Conservation (phyloP, 1,140 invertebrate species). For the Meloidogyne hapla region DNA sequence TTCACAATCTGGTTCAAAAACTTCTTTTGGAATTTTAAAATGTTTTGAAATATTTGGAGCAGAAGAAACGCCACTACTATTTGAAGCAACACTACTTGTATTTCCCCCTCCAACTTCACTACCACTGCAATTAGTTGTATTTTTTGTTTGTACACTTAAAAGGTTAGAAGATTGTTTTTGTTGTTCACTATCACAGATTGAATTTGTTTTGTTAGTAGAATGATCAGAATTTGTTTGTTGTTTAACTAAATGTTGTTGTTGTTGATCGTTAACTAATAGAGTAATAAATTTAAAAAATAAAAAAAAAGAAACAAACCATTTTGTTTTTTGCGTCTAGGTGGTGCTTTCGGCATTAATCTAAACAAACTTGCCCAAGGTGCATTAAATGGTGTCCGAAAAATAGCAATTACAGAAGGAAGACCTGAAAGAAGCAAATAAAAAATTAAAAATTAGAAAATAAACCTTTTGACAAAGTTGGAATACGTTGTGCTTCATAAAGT, state of each 20-base stretch:
- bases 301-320: background rate
- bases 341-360: conserved; percentile 37
- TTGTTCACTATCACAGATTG: background rate
- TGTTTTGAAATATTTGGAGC: conserved; percentile 34
- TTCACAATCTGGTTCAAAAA: conserved; percentile 70
- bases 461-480: conserved; percentile 47
- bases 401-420: conserved; percentile 50
- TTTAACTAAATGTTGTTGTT: background rate
- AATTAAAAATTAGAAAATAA: background rate
- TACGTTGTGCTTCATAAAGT: conserved; percentile 56
- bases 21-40: conserved; percentile 55
- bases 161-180: background rate
- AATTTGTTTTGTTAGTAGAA: too few species aligned
- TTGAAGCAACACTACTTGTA: background rate
- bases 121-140: background rate
- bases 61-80: background rate
- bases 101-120: background rate
- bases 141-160: conserved; percentile 13
- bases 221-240: too few species aligned
- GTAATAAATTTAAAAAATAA: too few species aligned
- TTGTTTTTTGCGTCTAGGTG: conserved; percentile 10
- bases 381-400: conserved; percentile 45
- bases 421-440: conserved; percentile 30
- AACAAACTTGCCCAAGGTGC: conserved; percentile 41
- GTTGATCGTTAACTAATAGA: background rate